Evolutionary conservation across 92 coral and sea anemone genomes (phyloP), one percentile per base, ranked within the genome.

Genomic region (Zoanthus sociatus): DNA sequence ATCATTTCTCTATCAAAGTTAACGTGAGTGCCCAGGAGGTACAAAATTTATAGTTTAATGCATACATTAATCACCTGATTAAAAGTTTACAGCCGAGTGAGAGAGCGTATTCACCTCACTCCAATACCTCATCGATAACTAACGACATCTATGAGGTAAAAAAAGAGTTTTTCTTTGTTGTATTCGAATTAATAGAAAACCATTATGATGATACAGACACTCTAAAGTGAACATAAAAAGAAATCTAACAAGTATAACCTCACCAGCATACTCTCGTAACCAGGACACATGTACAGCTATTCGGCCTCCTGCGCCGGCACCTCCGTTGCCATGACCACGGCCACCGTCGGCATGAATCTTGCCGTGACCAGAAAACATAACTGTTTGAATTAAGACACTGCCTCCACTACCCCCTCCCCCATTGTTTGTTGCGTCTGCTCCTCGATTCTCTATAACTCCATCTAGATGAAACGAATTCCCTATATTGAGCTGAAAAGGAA

Each of bases 331-430:
- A 30, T 82, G 76, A 30, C 94, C 94, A 72, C 90, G 70, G 32
- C 94, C 92, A 30, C 94, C 94, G 76, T 78, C 87, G 7, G 87
- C 94, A 33, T 84, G 86, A 77, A 92, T 82, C 71, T 77, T 84
- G 7, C 94, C 94, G 77, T 92, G 94, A 33, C 94, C 94, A 14
- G 94, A 92, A 48, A 92, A 89, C 63, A 84, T 79, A 30, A 89
- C 61, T 15, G 92, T 86, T 75, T 89, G 83, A 55, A 92, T 89
- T 53, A 92, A 53, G 63, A 92, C 54, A 78, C 94, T 92, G 15
- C 94, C 94, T 67, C 94, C 94, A 86, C 94, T 92, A 60, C 94
- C 94, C 53, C 94, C 94, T 63, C 94, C 94, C 13, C 87, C 71
- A 33, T 76, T 82, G 32, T 82, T 73, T 9, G 76, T 76, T 10